These are phyloP conservation scores for Carduelis carduelis DNA, from an alignment of 2,797 vertebrate genomes.

Conservation along the genomic window DNA sequence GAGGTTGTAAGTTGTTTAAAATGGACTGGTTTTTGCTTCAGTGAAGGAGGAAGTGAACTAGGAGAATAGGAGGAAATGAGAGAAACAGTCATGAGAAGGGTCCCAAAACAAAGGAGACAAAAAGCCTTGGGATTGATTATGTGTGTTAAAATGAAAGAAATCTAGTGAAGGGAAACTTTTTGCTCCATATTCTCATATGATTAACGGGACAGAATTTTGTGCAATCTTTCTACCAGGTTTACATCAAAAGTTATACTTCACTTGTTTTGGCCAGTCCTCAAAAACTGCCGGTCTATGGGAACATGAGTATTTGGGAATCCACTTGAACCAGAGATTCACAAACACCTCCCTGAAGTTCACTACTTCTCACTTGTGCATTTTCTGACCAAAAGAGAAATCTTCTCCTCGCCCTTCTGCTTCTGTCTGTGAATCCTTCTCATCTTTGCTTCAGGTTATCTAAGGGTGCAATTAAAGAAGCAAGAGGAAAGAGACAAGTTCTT, in stretches of 20 bases:
- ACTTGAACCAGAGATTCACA: not conserved
- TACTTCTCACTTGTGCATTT: not conserved
- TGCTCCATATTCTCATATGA: not conserved
- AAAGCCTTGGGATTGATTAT: not conserved
- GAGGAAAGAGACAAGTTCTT: not conserved
- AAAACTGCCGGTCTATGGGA: not conserved
- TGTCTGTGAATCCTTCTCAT: not conserved
- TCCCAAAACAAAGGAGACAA: not conserved
- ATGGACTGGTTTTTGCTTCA: not conserved
- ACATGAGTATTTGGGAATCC: not conserved
- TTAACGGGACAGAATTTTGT: not conserved
- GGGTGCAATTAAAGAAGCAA: not conserved
- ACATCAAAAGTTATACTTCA: not conserved
- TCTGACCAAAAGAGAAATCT: not conserved
- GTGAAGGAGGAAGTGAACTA: not conserved
- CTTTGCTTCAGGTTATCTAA: not conserved
- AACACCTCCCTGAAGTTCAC: not conserved
- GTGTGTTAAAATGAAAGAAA: not conserved
- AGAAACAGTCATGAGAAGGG: not conserved
- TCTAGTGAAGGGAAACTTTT: not conserved
- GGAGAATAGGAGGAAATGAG: not conserved
- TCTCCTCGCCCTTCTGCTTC: not conserved
- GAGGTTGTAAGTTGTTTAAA: not conserved
- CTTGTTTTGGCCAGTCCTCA: not conserved
- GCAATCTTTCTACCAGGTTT: not conserved